Evolutionary conservation across 2,888 invertebrate genomes (phyloP), one percentile per base, ranked within the genome.

Genomic region (Priapulus caudatus): DNA sequence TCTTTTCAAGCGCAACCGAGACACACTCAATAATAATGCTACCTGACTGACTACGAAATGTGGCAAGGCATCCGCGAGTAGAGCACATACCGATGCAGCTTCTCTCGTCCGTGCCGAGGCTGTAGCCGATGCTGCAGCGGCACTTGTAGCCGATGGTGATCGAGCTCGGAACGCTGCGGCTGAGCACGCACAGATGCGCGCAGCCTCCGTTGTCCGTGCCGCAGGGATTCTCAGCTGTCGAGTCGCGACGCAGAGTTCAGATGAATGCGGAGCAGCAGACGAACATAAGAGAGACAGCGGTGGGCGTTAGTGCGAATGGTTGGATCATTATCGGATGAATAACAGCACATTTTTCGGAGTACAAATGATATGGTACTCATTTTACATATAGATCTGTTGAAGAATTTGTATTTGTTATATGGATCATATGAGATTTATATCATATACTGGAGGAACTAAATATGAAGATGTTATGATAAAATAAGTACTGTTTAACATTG

Each of bases 141-240:
- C 95, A 95, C 3, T 90, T 78, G 69, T 84, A 93, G 0, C 87
- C 90, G 15, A 91, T 73, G 0, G 83, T 83, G 1, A 62, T 80
- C 77, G 62, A 64, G 44, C 56, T 74, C 61, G 67, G 1, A 81
- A 78, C 33, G 2, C 83, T 82, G 44, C 68, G 66, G 0, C 91
- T 90, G 0, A 93, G 81, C 49, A 93, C 86, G 67, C 93, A 95
- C 81, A 95, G 83, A 60, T 95, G 92, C 47, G 88, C 82, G 71
- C 95, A 95, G 0, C 83, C 85, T 0, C 89, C 89, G 62, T 89
- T 89, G 65, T 84, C 86, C 61, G 78, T 79, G 0, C 86, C 87
- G 62, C 92, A 92, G 0, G 91, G 91, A 70, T 84, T 88, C 3
- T 70, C 64, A 18, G 72, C 73, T 62, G 79, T 21, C 62, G 60